Base-by-base conservation (phyloP, 2,888 invertebrate genomes). In the Sarcophaga subvicina region DNA sequence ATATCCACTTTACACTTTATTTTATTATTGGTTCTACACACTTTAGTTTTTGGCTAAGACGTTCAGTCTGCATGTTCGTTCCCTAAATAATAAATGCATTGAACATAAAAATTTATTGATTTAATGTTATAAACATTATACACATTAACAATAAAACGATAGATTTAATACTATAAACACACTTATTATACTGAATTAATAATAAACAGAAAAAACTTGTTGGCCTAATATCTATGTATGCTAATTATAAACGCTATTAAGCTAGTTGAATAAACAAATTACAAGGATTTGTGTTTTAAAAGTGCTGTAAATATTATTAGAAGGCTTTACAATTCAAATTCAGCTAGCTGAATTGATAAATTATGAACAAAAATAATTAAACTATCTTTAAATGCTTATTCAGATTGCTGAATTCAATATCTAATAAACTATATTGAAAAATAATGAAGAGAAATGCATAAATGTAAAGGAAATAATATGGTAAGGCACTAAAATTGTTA, bases 41-140 rank as follows among this genome's bases (percentile, higher is more conserved):
- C 20, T 59, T 59, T 27, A 20, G 22, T 62, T 20, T 6, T 17
- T 54, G 64, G 20, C 4, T 64, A 22, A 14, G 17, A 54, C 54
- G 10, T 54, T 3, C 4, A 17, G 27, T 45, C 12, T 37, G 64
- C n/a, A 22, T 77, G 14, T 3, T n/a, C 27, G 22, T 25, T 37
- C 10, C 37, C 60, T 60, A 60, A 75, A 20, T 20, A 20, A 20
- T 69, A 22, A 12, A 64, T 82, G 47, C 45, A 71, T 64, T 11
- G 17, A 67, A 80, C 27, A 84, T 20, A 64, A 80, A 82, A 37
- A 12, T 82, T 82, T 78, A 79, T 79, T 86, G 75, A 86, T 59
- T 75, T 60, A 62, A 67, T 82, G 67, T 72, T 59, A 71, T 59
- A 69, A 70, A 75, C 14, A n/a, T 37, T 37, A 78, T 63, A 78